Base-by-base conservation (phyloP, 2,888 invertebrate genomes). In the Cheilosia pagana region DNA sequence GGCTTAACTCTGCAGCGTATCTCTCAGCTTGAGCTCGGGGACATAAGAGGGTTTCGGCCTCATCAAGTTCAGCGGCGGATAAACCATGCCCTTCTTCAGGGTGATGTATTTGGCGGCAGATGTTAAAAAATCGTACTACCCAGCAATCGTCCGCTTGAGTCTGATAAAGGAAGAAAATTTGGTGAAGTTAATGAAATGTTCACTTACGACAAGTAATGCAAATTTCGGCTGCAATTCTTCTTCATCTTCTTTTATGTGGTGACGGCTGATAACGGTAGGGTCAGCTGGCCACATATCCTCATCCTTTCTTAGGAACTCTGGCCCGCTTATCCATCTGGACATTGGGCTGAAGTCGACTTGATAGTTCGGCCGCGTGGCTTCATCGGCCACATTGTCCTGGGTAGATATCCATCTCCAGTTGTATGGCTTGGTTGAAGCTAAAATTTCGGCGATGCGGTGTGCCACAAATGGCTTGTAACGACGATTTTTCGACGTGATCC, bases 301-400 rank as follows among this genome's bases (percentile, higher is more conserved):
- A 3, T 62, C 31, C 8, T 31, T 6, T 10, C 21, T 41, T 10
- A 83, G 39, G 50, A 83, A 86, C n/a, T 57, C 55, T 45, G 79
- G 79, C 4, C 82, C 82, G 19, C 16, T 67, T 1, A 67, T 39
- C 82, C 82, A 86, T 41, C 67, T 74, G 62, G 86, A 39, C 75
- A 14, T n/a, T 43, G 50, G 45, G 21, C 35, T 68, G 41, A 74
- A 75, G 41, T 76, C 50, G 23, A 59, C 25, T 21, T 53, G 53
- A 14, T 60, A 41, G 12, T 52, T 72, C 41, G 75, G 21, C 60
- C 87, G 85, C 16, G 87, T 88, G 12, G 87, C 86, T 43, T 83
- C 86, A 79, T 89, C 89, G 23, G 88, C 88, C 4, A 87, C 81
- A 31, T 31, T 31, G 31, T 31, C 31, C 8, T 31, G 31, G 10